A percentile compares a stretch with the other conserved stretches of the same genome.
Conservation (phyloP, 2,888 invertebrate species). For the Neoascia interrupta region DNA sequence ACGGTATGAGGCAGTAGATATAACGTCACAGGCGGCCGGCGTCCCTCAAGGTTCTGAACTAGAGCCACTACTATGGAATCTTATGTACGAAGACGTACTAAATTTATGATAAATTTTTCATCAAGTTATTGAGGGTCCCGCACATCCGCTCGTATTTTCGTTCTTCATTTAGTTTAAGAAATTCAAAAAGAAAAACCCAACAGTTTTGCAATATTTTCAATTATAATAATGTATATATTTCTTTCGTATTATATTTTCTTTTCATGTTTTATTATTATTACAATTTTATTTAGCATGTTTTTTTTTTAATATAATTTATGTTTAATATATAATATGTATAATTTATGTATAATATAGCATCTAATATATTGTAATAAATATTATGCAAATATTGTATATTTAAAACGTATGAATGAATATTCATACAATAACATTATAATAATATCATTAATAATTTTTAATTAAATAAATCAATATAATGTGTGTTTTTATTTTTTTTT, state of each 20-base stretch:
- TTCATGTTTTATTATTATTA: constrained; percentile 48
- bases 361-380: constrained; percentile 68
- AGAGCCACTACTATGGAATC: no score
- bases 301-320: constrained; percentile 30
- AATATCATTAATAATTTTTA: constrained; percentile 43
- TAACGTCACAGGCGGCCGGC: no score
- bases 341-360: no score
- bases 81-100: no score
- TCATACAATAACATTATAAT: constrained; percentile 58
- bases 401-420: constrained; percentile 53
- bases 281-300: constrained; percentile 48
- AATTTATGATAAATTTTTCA: no score
- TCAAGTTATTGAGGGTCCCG: no score
- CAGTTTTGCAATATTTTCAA: constrained; percentile 44
- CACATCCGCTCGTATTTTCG: no score
- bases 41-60: no score
- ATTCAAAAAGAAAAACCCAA: neutral
- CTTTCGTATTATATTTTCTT: constrained; percentile 25
- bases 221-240: constrained; percentile 43
- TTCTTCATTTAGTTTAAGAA: no score
- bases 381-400: constrained; percentile 68
- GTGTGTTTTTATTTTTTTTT: constrained; percentile 2
- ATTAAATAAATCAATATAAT: constrained; percentile 20
- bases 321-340: constrained; percentile 53
- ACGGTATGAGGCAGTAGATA: no score